Base-by-base conservation (phyloP, 2,888 invertebrate genomes). In the Ashinkailepas kermadecensis region DNA sequence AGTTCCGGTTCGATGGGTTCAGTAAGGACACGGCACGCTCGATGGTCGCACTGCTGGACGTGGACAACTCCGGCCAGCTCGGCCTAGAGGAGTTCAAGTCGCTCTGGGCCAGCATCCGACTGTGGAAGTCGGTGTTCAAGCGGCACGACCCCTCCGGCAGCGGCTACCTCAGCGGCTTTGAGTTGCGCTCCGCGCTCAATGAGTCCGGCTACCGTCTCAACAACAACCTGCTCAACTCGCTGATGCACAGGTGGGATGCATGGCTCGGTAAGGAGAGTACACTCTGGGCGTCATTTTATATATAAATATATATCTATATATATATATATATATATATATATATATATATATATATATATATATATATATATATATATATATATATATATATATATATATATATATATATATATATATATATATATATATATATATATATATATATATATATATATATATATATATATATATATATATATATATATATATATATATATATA, bases 1-100 rank as follows among this genome's bases (percentile, higher is more conserved):
- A 93, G 86, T 89, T 92, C 81, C 89, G 91, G 84, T 92, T 92
- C 80, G 88, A 87, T 78, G 95, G 95, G 59, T 95, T 97, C 88
- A 94, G 94, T 11, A 93, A 95, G 88, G 97, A 97, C 83, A 92
- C 95, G 6, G 96, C 96, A 87, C 91, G 96, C 84, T 94, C 95
- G 85, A 96, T 98, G 94, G 92, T 98, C 65, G 95, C 96, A 0
- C 94, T 97, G 93, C 88, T 96, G 87, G 97, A 98, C 87, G 91
- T 91, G 59, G 96, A 97, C 87, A 91, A 92, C 85, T 96, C 96
- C 0, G 97, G 97, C 0, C 96, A 95, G 86, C 90, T 98, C 81
- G 95, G 95, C 18, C 94, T 94, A 85, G 93, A 95, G 82, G 97
- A 98, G 89, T 97, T 98, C 86, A 93, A 93, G 86, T 88, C 90